These are phyloP conservation scores for Aphelinus certus DNA, from an alignment of 1,140 invertebrate species.

Conservation along the genomic window DNA sequence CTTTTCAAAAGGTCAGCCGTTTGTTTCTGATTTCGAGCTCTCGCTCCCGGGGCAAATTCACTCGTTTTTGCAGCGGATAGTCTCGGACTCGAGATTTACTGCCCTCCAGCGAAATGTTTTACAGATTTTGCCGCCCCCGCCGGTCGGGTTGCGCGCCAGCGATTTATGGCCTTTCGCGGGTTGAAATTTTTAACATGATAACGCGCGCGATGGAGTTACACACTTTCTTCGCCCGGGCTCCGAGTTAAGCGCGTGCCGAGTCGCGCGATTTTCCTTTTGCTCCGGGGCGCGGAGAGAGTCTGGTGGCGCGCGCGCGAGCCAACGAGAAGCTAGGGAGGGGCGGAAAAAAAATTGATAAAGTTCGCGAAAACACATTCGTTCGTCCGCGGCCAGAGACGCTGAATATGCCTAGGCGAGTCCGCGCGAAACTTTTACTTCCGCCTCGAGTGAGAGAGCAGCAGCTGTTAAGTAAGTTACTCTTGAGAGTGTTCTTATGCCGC, in stretches of 20 bases:
- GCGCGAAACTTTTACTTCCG: too few relatives aligned
- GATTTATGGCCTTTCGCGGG: slow-evolving; percentile 20
- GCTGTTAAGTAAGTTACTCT: too few relatives aligned
- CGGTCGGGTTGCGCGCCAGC: neutral
- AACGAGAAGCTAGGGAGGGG: too few relatives aligned
- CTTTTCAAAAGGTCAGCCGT: slow-evolving; percentile 29
- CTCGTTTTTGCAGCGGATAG: neutral
- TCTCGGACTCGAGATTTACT: slow-evolving; percentile 11
- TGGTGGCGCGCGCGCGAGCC: too few relatives aligned
- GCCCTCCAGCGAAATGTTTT: slow-evolving; percentile 27
- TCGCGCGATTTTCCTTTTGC: neutral
- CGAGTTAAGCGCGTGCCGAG: neutral
- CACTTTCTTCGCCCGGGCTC: neutral
- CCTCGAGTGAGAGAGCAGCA: too few relatives aligned
- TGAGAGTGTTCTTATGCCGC: too few relatives aligned
- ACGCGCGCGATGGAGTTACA: neutral
- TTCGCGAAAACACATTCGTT: too few relatives aligned
- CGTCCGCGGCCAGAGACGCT: too few relatives aligned
- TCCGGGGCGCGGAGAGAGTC: too few relatives aligned
- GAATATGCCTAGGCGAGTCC: too few relatives aligned
- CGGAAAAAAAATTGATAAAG: too few relatives aligned
- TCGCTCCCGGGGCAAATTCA: neutral
- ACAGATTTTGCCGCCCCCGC: slow-evolving; percentile 23
- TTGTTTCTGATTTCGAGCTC: neutral
- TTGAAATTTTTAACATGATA: slow-evolving; percentile 18